Evolutionary conservation across 2,113 vertebrate species (phyloP).

Genomic region (Hemiscyllium ocellatum): DNA sequence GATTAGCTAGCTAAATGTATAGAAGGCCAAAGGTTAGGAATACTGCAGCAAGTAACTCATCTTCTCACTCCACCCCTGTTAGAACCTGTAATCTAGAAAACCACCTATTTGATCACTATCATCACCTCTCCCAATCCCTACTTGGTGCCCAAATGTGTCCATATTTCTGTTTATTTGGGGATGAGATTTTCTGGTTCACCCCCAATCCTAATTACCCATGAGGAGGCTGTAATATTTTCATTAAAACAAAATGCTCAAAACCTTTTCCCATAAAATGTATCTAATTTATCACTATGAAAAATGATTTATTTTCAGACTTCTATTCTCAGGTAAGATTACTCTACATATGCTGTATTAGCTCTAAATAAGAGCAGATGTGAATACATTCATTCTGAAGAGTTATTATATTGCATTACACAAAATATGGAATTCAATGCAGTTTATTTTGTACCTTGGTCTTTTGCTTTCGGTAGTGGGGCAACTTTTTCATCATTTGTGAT

Average conservation of each 20-base stretch:
- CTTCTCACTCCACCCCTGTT: background rate
- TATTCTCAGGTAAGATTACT: background rate
- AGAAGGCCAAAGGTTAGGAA: no score
- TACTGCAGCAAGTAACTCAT: no score
- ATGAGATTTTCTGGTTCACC: no score
- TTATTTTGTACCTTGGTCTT: conserved; percentile 68
- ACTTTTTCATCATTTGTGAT: conserved; percentile 89
- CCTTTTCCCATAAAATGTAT: background rate
- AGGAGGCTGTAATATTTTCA: background rate
- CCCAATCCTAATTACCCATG: no score
- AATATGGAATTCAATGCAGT: background rate
- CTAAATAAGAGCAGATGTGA: background rate
- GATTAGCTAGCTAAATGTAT: no score
- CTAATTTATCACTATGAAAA: background rate
- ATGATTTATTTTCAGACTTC: background rate
- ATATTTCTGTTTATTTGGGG: background rate
- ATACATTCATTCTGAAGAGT: no score
- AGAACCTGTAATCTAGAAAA: background rate
- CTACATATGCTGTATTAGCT: background rate
- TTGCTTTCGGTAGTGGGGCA: conserved; percentile 87
- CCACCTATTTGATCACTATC: background rate
- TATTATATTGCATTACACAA: background rate
- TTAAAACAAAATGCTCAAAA: background rate
- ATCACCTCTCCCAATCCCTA: background rate
- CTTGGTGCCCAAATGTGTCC: background rate